A percentile compares a stretch with the other conserved stretches of the same genome.
Evolutionary conservation across 2,888 invertebrate genomes (phyloP).

Genomic region (Lottia scabra): DNA sequence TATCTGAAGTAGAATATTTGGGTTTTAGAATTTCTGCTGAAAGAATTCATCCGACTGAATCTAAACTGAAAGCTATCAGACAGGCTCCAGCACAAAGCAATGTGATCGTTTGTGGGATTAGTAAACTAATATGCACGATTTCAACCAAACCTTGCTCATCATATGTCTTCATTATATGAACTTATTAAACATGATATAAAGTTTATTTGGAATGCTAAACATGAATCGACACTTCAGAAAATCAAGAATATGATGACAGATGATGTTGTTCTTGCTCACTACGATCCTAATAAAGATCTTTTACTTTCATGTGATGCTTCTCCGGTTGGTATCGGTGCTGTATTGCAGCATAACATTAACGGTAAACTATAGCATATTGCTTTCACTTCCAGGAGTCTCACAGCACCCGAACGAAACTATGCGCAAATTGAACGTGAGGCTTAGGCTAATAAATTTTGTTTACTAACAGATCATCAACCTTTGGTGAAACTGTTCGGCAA

Average conservation of each 20-base stretch:
- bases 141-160: too few species aligned
- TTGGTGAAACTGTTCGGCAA: too few species aligned
- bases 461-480: too few species aligned
- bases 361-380: constrained; percentile 53
- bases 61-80: neutral
- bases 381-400: constrained; percentile 67
- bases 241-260: neutral
- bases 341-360: neutral
- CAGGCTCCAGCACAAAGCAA: too few species aligned
- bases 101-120: too few species aligned
- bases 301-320: neutral
- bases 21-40: neutral
- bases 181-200: too few species aligned
- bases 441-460: constrained; percentile 61
- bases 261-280: neutral
- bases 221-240: neutral
- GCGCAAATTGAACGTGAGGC: constrained; percentile 68
- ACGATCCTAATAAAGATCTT: neutral
- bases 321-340: neutral
- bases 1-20: neutral
- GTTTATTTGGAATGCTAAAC: too few species aligned
- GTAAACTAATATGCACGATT: too few species aligned
- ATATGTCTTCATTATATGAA: too few species aligned
- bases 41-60: neutral
- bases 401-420: constrained; percentile 64